phyloP scores from a whole-genome alignment of 2,797 vertebrate genomes.

The Scyliorhinus canicula region DNA sequence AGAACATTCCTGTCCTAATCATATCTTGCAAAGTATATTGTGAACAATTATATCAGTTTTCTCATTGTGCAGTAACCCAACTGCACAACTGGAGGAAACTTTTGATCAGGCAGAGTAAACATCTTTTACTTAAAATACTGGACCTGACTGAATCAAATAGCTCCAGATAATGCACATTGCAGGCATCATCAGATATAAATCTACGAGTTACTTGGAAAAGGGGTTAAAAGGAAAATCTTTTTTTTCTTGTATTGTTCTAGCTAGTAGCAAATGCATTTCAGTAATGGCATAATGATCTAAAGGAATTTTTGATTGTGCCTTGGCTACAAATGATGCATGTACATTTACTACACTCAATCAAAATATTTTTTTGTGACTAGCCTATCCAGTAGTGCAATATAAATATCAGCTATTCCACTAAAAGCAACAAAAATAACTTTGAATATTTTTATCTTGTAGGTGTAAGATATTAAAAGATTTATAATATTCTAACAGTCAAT shows the following conservation, averaged over 20 bases:
- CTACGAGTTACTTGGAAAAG: neutral
- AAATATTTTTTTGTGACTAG: no score
- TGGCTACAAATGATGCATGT: neutral
- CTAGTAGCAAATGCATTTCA: neutral
- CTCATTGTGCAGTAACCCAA: neutral
- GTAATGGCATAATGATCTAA: neutral
- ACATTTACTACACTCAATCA: neutral
- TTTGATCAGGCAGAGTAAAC: neutral
- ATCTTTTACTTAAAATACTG: no score
- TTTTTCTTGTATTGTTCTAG: no score
- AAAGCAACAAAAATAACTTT: no score
- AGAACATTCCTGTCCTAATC: conserved; percentile 85
- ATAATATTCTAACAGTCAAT: no score
- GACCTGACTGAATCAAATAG: neutral
- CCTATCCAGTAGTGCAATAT: no score
- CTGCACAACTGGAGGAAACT: neutral
- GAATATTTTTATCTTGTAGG: no score
- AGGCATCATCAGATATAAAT: neutral
- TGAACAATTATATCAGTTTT: neutral
- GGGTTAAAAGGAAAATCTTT: no score
- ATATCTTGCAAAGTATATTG: neutral
- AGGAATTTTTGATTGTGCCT: neutral
- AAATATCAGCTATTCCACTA: no score
- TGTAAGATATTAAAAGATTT: no score
- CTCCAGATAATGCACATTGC: neutral